Base-by-base conservation (phyloP, 2,797 vertebrate species). In the Gobio occitaniae region DNA sequence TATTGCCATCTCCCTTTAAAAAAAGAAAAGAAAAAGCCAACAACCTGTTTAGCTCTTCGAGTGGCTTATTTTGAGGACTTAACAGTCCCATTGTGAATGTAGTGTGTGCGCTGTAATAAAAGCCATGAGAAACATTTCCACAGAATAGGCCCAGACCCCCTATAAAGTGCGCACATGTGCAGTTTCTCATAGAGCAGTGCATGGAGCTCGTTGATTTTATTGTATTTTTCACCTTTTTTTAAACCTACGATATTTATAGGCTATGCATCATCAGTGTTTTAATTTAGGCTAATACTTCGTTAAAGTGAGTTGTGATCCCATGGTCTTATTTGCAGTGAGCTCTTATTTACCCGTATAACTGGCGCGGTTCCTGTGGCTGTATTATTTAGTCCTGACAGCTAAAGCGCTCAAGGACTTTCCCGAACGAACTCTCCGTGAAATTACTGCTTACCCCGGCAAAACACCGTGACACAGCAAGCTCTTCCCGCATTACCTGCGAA, bases 331-430 rank as follows among this genome's bases (percentile, higher is more conserved):
- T 59, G 36, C 16, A 29, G 50, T 32, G 63, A 61, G 52, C 50
- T 71, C 76, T 36, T 59, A 63, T 84, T 65, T 38, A 47, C 13
- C 19, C 75, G 52, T 72, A 13, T 41, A 41, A 47, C 21, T 84
- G 83, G 66, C 56, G 21, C 36, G 10, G 56, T 80, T 75, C 84
- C 78, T 65, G n/a, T 21, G 36, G 4, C 84, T 52, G 77, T 80
- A 56, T 78, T 79, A 87, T 80, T 78, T 83, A 84, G 76, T 66
- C 76, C 84, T 85, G 87, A 82, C 84, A 56, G 86, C 78, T 36
- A 88, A 75, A 87, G 54, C 83, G 72, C 77, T 89, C 88, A 88
- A 88, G 88, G 86, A 80, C 87, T 83, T 83, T 78, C 54, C 85
- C 54, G 80, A 54, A 74, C 66, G 54, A 78, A 72, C 80, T 76